A percentile compares a stretch with the other conserved stretches of the same genome.
These are phyloP conservation scores for Agrochola litura DNA, from an alignment of 2,888 invertebrate genomes.

Conservation along the genomic window DNA sequence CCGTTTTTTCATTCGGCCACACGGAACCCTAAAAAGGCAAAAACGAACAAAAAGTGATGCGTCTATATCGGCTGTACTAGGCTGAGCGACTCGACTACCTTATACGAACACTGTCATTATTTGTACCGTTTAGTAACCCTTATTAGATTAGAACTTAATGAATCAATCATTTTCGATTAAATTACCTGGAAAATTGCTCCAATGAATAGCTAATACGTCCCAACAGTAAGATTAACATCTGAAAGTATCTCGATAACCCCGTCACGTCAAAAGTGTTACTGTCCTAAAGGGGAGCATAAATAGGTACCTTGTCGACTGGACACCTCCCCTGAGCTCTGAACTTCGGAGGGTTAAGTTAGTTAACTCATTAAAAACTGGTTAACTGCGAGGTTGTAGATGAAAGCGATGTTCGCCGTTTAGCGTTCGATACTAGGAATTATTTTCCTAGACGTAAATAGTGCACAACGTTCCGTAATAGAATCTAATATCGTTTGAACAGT, in stretches of 20 bases:
- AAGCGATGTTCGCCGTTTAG: constrained; percentile 48
- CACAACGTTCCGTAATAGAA: constrained; percentile 40
- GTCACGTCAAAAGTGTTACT: constrained; percentile 61
- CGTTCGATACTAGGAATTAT: constrained; percentile 36
- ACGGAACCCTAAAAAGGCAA: too few relatives aligned
- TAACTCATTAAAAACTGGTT: constrained; percentile 70
- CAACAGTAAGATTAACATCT: constrained; percentile 42
- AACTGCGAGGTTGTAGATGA: constrained; percentile 57
- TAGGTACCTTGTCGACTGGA: constrained; percentile 63
- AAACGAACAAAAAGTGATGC: too few relatives aligned
- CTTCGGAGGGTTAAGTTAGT: constrained; percentile 66
- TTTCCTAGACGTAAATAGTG: constrained; percentile 32
- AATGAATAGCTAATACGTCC: constrained; percentile 47
- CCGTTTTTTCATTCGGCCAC: too few relatives aligned
- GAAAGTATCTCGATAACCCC: constrained; percentile 51
- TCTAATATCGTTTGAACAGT: constrained; percentile 44
- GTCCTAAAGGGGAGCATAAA: constrained; percentile 55
- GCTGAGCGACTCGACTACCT: too few relatives aligned
- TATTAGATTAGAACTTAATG: constrained; percentile 20
- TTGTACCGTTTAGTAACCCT: neutral
- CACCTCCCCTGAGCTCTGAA: constrained; percentile 63
- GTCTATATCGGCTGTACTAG: too few relatives aligned
- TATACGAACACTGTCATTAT: neutral
- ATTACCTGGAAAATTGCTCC: constrained; percentile 23
- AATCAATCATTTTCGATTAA: constrained; percentile 27